These are phyloP conservation scores for Drosophila fungiperda DNA, from an alignment of 2,888 invertebrate species.

Conservation along the genomic window DNA sequence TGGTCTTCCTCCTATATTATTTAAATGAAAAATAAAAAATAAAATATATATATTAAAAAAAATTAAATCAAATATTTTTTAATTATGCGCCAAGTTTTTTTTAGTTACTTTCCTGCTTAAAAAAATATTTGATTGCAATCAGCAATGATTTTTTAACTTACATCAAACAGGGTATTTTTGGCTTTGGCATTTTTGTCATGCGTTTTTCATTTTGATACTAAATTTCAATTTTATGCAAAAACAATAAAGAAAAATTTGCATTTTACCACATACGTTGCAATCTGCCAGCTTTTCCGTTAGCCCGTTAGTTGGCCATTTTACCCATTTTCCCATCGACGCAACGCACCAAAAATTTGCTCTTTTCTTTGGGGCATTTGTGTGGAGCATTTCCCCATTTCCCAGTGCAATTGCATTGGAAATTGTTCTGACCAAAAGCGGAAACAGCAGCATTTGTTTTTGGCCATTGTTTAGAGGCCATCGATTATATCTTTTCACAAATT, in stretches of 20 bases:
- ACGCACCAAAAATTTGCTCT: constrained; percentile 22
- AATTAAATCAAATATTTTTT: background rate
- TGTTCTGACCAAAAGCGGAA: constrained; percentile 57
- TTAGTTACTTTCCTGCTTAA: background rate
- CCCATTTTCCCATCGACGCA: background rate
- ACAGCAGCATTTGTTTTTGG: constrained; percentile 47
- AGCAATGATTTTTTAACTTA: background rate
- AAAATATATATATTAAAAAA: background rate
- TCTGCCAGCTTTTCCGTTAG: background rate
- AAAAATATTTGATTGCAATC: background rate
- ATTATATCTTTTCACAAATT: constrained; percentile 44
- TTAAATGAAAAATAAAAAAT: background rate
- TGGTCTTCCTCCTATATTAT: background rate
- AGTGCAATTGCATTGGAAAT: constrained; percentile 49
- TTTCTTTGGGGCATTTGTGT: constrained; percentile 34
- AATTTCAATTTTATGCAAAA: constrained; percentile 62
- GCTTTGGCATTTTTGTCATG: background rate
- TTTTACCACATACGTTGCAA: constrained; percentile 33
- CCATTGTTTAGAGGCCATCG: constrained; percentile 48
- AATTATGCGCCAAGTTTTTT: background rate
- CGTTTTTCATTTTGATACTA: constrained; percentile 31
- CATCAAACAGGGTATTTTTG: constrained; percentile 6
- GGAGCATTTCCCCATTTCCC: constrained; percentile 26
- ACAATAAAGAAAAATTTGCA: constrained; percentile 60
- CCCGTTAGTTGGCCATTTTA: background rate